Percentiles rank a stretch among this genome's conserved stretches.
phyloP scores from a whole-genome alignment of 2,113 vertebrate genomes.

The Notarius lentiginosus region DNA sequence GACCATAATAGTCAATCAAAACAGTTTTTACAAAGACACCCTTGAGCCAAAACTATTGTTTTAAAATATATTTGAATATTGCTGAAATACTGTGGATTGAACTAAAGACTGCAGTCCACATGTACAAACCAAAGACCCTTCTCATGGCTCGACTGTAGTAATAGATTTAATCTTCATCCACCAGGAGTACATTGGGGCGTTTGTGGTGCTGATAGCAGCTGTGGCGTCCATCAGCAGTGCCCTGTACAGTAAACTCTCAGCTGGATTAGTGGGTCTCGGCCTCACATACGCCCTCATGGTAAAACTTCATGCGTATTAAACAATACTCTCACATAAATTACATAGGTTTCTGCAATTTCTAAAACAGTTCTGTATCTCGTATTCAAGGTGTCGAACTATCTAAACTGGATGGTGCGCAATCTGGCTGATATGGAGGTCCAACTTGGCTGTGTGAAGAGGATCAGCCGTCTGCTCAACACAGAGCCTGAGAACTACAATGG shows the following conservation, averaged over 20 bases:
- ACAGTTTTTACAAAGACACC: too few relatives aligned
- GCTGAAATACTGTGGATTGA: neutral
- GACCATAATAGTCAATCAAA: too few relatives aligned
- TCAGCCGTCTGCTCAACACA: constrained; percentile 88
- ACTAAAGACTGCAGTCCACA: neutral
- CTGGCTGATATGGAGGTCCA: constrained; percentile 98
- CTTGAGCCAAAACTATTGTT: neutral
- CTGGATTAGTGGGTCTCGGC: constrained; percentile 92
- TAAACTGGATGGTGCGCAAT: constrained; percentile 99
- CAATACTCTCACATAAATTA: neutral
- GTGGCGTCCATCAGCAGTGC: constrained; percentile 93
- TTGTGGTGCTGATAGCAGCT: constrained; percentile 92
- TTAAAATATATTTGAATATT: neutral
- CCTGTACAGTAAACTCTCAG: constrained; percentile 80
- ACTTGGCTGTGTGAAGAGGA: constrained; percentile 91
- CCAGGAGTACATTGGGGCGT: constrained; percentile 96
- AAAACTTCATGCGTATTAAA: constrained; percentile 45
- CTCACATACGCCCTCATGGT: constrained; percentile 98
- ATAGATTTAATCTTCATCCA: constrained; percentile 25
- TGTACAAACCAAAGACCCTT: neutral
- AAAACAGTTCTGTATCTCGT: neutral
- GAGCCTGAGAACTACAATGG: constrained; percentile 93
- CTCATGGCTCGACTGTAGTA: neutral
- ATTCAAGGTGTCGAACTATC: constrained; percentile 93
- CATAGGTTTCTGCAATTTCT: neutral